These are phyloP conservation scores for Spodoptera littoralis DNA, from an alignment of 2,888 invertebrate species.

Conservation along the genomic window DNA sequence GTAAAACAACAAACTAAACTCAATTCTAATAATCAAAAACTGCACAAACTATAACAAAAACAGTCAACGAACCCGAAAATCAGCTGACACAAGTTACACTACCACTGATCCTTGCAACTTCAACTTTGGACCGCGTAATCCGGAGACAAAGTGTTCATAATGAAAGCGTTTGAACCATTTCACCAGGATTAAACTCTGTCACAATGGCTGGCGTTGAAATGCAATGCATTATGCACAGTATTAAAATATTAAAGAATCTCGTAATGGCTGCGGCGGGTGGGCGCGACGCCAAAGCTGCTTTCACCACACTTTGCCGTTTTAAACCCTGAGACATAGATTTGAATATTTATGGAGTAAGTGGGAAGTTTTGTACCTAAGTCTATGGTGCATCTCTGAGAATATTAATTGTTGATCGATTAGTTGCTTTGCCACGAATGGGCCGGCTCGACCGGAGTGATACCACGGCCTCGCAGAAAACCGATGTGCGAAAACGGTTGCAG, in stretches of 20 bases:
- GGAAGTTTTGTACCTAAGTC: constrained; percentile 36
- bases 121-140: constrained; percentile 53
- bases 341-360: constrained; percentile 30
- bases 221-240: constrained; percentile 78
- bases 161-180: constrained; percentile 61
- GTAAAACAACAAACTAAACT: constrained; percentile 6
- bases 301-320: constrained; percentile 68
- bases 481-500: no score
- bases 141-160: constrained; percentile 49
- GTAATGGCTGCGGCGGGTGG: constrained; percentile 69
- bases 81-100: constrained; percentile 21
- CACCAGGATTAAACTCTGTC: constrained; percentile 70
- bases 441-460: no score
- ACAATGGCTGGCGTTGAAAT: constrained; percentile 70
- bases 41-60: not conserved
- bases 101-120: constrained; percentile 38
- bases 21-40: constrained; percentile 4
- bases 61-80: constrained; percentile 20
- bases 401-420: not conserved
- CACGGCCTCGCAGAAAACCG: no score
- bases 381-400: constrained; percentile 18
- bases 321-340: constrained; percentile 63
- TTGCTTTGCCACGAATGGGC: no score
- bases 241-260: constrained; percentile 82
- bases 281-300: constrained; percentile 71